Evolutionary conservation across 1,140 invertebrate genomes (phyloP).

Genomic region (Tetramorium alpestre): DNA sequence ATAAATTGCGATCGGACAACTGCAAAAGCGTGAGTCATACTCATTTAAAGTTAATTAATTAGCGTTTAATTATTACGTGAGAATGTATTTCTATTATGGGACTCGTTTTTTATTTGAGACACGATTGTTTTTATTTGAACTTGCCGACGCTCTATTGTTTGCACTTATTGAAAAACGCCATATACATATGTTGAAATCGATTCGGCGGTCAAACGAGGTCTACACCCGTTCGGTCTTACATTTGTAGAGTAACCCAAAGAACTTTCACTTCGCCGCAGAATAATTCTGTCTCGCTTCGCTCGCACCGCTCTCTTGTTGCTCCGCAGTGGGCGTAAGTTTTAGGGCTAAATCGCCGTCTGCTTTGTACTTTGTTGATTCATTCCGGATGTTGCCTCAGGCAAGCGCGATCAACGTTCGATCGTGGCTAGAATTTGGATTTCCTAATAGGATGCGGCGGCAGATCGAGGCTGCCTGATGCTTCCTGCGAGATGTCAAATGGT

Average conservation of each 20-base stretch:
- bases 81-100: background rate
- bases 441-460: constrained; percentile 42
- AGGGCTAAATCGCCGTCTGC: constrained; percentile 67
- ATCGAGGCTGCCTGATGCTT: constrained; percentile 3
- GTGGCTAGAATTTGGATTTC: constrained; percentile 73
- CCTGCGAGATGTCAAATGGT: background rate
- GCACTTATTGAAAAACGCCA: background rate
- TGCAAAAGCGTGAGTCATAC: background rate
- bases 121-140: background rate
- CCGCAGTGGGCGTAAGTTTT: constrained; percentile 75
- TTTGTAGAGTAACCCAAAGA: constrained; percentile 59
- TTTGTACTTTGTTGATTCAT: constrained; percentile 78
- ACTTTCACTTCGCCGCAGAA: constrained; percentile 77
- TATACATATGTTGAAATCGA: background rate
- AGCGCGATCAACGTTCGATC: constrained; percentile 61
- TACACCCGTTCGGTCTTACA: constrained; percentile 54
- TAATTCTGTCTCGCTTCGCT: constrained; percentile 74
- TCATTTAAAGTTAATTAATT: constrained; percentile 8
- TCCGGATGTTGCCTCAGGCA: constrained; percentile 79
- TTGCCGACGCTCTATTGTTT: background rate
- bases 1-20: background rate
- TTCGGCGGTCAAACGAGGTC: constrained; percentile 30
- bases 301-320: constrained; percentile 72
- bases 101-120: background rate
- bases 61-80: background rate